Conservation (phyloP, 53 echinoderm and acorn worm species). For the Crossaster papposus region DNA sequence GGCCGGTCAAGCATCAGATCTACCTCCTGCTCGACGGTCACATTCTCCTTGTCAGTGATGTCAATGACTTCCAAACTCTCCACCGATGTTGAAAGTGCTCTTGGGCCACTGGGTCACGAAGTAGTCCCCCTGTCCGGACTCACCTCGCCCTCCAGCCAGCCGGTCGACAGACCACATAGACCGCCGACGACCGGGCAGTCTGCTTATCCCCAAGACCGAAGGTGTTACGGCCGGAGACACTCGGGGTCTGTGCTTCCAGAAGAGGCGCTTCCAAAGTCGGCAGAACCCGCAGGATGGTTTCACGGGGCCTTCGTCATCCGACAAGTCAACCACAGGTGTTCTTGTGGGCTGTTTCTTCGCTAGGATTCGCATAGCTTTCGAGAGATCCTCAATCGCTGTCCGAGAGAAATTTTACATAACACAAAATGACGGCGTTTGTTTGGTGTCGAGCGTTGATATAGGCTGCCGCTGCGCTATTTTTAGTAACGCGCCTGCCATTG, state of each 20-base stretch:
- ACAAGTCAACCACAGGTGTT: constrained; percentile 35
- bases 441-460: background rate
- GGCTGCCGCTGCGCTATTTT: background rate
- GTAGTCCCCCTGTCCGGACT: constrained; percentile 5
- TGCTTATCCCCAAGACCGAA: background rate
- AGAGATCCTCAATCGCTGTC: background rate
- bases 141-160: background rate
- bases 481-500: background rate
- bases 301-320: constrained; percentile 1
- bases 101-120: background rate
- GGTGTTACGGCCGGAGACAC: background rate
- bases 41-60: constrained; percentile 25
- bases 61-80: constrained; percentile 24
- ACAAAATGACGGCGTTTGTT: constrained; percentile 35
- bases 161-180: background rate
- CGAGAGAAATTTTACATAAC: background rate
- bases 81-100: background rate
- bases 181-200: constrained; percentile 10
- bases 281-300: constrained; percentile 28
- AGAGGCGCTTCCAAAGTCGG: constrained; percentile 30
- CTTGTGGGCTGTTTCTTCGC: constrained; percentile 15
- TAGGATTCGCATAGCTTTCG: constrained; percentile 10
- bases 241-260: constrained; percentile 35
- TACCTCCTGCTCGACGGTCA: constrained; percentile 14
- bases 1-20: constrained; percentile 36